These are phyloP conservation scores for Acanthiza pusilla DNA, from an alignment of 2,797 vertebrate genomes.

Conservation along the genomic window DNA sequence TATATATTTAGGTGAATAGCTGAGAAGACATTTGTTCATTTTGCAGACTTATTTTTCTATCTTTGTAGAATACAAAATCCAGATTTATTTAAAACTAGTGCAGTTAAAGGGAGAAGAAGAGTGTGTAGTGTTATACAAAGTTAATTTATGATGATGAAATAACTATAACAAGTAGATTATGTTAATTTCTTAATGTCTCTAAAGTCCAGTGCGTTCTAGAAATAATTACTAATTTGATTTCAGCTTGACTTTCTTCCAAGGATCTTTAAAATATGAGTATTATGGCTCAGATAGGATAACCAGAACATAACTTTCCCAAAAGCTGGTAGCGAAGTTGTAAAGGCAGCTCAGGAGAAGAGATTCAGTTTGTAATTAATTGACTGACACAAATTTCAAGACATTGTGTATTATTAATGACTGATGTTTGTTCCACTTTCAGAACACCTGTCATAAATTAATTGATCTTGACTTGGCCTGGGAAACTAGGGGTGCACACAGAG, in stretches of 20 bases:
- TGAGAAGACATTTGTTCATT: not conserved
- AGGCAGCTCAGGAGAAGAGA: not conserved
- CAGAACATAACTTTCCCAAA: not conserved
- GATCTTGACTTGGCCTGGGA: not conserved
- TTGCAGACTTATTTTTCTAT: not conserved
- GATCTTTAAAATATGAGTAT: not conserved
- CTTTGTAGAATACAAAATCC: not conserved
- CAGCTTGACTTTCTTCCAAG: not conserved
- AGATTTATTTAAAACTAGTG: not conserved
- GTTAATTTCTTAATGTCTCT: not conserved
- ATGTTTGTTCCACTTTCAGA: not conserved
- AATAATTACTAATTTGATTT: not conserved
- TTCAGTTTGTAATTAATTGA: not conserved
- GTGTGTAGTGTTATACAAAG: not conserved
- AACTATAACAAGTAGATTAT: not conserved
- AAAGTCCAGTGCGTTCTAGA: not conserved
- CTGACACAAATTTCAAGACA: not conserved
- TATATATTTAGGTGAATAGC: not conserved
- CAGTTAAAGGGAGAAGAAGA: not conserved
- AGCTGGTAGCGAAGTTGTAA: not conserved
- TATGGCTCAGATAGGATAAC: not conserved
- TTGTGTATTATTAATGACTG: not conserved
- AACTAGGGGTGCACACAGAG: not conserved
- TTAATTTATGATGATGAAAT: not conserved
- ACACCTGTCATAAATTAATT: not conserved